phyloP scores from a whole-genome alignment of 2,888 invertebrate species.

The Philereme vetulata region DNA sequence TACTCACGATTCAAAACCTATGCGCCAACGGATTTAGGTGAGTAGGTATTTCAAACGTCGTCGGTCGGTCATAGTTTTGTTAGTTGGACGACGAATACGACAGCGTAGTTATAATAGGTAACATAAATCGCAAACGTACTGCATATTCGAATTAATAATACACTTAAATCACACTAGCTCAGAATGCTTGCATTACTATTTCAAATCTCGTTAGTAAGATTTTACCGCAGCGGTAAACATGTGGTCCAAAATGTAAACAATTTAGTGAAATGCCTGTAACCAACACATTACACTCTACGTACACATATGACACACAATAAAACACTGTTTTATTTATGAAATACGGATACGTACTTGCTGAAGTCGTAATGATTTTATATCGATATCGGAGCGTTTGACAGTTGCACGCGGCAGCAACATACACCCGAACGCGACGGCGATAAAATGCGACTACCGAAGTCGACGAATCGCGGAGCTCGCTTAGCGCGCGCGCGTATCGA shows the following conservation, averaged over 20 bases:
- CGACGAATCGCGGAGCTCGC: conserved; percentile 46
- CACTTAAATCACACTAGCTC: background rate
- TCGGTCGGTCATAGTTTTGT: too few species aligned
- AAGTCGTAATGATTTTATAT: conserved; percentile 58
- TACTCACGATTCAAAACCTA: conserved; percentile 28
- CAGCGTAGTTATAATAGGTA: too few species aligned
- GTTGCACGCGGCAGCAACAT: conserved; percentile 56
- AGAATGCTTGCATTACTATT: conserved; percentile 17
- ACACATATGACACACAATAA: conserved; percentile 24
- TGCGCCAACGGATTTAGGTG: conserved; percentile 5
- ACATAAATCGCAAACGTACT: background rate
- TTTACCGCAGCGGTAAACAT: conserved; percentile 59
- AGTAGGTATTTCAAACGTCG: conserved; percentile 1
- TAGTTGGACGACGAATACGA: too few species aligned
- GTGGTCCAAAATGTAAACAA: conserved; percentile 73
- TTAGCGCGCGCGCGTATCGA: conserved; percentile 81
- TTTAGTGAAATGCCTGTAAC: conserved; percentile 43
- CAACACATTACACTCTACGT: conserved; percentile 36
- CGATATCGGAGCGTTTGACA: conserved; percentile 74
- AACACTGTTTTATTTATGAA: conserved; percentile 32
- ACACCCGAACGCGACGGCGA: conserved; percentile 59
- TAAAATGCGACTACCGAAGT: conserved; percentile 71
- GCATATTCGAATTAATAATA: background rate
- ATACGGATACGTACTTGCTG: conserved; percentile 64
- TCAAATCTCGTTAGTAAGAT: conserved; percentile 33